Evolutionary conservation across 2,113 vertebrate genomes (phyloP).

Genomic region (Cyprinus carpio): DNA sequence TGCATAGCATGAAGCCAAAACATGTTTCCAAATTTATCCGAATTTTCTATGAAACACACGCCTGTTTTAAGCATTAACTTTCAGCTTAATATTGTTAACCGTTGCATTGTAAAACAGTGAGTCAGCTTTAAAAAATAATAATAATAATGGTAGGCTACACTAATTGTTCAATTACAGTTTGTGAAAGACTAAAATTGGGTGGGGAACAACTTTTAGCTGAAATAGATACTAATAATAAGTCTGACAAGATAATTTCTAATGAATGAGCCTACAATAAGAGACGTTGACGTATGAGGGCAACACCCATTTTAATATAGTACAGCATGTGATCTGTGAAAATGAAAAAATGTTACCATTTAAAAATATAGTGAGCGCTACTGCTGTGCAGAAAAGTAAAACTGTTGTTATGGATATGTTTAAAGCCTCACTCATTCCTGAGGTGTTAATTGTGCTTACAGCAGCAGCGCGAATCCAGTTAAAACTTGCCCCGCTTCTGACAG

Average conservation of each 20-base stretch:
- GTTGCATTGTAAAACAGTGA: conserved; percentile 22
- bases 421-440: conserved; percentile 40
- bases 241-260: conserved; percentile 61
- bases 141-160: too few relatives aligned
- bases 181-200: conserved; percentile 55
- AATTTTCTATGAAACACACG: background rate
- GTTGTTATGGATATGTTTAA: conserved; percentile 7
- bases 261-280: conserved; percentile 48
- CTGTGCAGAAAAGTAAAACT: background rate
- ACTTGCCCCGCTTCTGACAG: conserved; percentile 53
- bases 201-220: conserved; percentile 56
- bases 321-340: conserved; percentile 11
- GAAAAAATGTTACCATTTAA: conserved; percentile 6
- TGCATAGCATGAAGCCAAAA: background rate
- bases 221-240: conserved; percentile 56
- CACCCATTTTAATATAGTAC: conserved; percentile 57
- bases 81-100: background rate
- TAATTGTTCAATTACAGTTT: conserved; percentile 15
- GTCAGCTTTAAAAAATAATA: background rate
- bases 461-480: conserved; percentile 62
- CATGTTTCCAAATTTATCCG: background rate
- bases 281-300: conserved; percentile 49
- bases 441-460: conserved; percentile 37
- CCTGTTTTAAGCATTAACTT: conserved; percentile 3
- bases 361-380: background rate